Evolutionary conservation across 2,797 vertebrate species (phyloP), one percentile per base, ranked within the genome.

Genomic region (Chromobotia macracanthus): DNA sequence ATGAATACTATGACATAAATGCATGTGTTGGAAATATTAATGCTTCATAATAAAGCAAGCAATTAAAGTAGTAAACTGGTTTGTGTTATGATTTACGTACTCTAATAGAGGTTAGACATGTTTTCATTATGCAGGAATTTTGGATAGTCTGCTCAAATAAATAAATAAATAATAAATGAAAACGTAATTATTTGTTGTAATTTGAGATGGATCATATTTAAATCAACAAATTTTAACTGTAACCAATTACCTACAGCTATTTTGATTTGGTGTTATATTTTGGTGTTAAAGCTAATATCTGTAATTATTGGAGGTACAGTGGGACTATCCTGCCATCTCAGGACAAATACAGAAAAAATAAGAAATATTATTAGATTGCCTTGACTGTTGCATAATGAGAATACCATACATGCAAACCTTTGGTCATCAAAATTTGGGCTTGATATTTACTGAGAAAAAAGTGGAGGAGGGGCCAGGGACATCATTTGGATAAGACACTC

Each of bases 361-460:
- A 51, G 18, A n/a, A 18, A 51, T n/a, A 51, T 1, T n/a, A 51
- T n/a, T 18, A 51, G 18, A 18, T 16, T 18, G 5, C 50, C 5
- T 51, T 51, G 16, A 51, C 16, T 51, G 18, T 23, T 58, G 21
- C 18, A 12, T 58, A 58, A 58, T 23, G 3, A 51, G 13, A 23
- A 58, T 23, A 12, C 10, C 55, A 10, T 61, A 5, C 9, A 12
- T 13, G 1, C n/a, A 1, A 61, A 19, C 28, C 44, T 38, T 64
- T 31, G 58, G 46, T 65, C 69, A 72, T 79, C 50, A 79, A 35
- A 79, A 69, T 79, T 66, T 56, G 50, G 72, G 70, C 69, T 23
- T 46, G 7, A 35, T 38, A 19, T 72, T 72, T 16, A 71, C 41
- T 10, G 28, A 41, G 16, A 51, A 51, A 8, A 60, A 65, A 25